Evolutionary conservation across 2,888 invertebrate species (phyloP), one percentile per base, ranked within the genome.

Genomic region (Ophonus ardosiacus): DNA sequence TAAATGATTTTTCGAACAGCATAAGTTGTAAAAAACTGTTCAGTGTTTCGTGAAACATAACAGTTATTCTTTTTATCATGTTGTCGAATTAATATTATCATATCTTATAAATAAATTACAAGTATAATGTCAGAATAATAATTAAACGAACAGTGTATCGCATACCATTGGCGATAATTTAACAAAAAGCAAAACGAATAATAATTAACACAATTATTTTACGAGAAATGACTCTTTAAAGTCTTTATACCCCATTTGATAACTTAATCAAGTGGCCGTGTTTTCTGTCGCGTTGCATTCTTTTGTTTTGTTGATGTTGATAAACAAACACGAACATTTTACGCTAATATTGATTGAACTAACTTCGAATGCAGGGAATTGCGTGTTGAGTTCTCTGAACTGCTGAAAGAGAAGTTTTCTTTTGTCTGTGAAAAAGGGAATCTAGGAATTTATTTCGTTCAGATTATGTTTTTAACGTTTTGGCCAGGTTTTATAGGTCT

Each of bases 261-360:
- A 38, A 31, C 68, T 68, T 68, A 68, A 68, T 68, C 68, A 68
- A 68, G 68, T 68, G 7, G 10, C 31, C 24, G 68, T n/a, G 38
- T 31, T 68, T 68, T 31, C 68, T 68, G 38, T 38, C 68, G 68
- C 15, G 31, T 38, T 68, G 68, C 68, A 68, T 68, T 68, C 68
- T 68, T 68, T 68, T 68, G 63, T 68, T 68, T 68, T 38, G 63
- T 63, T 63, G 21, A 63, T 63, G 68, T 68, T 68, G 68, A 68
- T 68, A 68, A 68, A 68, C 68, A 68, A 68, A 68, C 68, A 68
- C 68, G 68, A 68, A 68, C 68, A 31, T 68, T 68, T 68, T 68
- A 31, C 68, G 68, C 68, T 68, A 68, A 68, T 68, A 68, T 68
- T 68, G 68, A 68, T 68, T 68, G 68, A 68, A 31, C 68, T 15